Evolutionary conservation across 2,888 invertebrate genomes (phyloP).

Genomic region (Cylloceria caligata): DNA sequence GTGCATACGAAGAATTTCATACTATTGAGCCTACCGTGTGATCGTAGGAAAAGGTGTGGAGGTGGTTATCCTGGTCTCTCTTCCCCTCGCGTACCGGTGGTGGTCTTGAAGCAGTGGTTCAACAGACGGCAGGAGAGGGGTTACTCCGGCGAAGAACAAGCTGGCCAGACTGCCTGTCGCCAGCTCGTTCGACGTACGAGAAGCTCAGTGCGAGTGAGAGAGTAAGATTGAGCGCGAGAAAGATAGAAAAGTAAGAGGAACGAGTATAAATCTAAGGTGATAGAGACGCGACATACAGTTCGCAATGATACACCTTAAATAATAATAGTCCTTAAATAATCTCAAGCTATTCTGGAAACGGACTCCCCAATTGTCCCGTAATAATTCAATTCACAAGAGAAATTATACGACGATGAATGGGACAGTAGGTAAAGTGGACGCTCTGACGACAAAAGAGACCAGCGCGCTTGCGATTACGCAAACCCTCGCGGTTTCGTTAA

Average conservation of each 20-base stretch:
- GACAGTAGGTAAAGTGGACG: constrained; percentile 22
- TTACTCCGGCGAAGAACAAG: constrained; percentile 62
- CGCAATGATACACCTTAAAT: too few relatives aligned
- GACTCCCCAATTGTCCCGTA: not conserved
- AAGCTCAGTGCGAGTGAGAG: constrained; percentile 48
- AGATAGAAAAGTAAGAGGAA: constrained; percentile 64
- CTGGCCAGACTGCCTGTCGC: constrained; percentile 72
- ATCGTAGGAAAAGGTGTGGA: constrained; percentile 37
- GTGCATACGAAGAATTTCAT: constrained; percentile 32
- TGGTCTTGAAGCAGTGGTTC: constrained; percentile 45
- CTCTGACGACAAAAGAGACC: constrained; percentile 50
- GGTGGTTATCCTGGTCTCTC: constrained; percentile 41
- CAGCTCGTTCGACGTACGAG: constrained; percentile 60
- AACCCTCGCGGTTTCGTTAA: constrained; percentile 47
- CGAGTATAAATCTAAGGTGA: constrained; percentile 6
- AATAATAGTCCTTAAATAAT: not conserved
- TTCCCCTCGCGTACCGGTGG: constrained; percentile 21
- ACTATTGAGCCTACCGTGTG: constrained; percentile 3
- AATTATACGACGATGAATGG: constrained; percentile 22
- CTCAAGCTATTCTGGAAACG: not conserved
- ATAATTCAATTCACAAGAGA: constrained; percentile 11
- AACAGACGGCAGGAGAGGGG: constrained; percentile 47
- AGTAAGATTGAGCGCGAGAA: constrained; percentile 59
- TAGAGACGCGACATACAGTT: too few relatives aligned
- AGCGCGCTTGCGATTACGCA: constrained; percentile 46